Conservation (phyloP, 2,888 invertebrate species). For the Eumacrocentrus americanus region DNA sequence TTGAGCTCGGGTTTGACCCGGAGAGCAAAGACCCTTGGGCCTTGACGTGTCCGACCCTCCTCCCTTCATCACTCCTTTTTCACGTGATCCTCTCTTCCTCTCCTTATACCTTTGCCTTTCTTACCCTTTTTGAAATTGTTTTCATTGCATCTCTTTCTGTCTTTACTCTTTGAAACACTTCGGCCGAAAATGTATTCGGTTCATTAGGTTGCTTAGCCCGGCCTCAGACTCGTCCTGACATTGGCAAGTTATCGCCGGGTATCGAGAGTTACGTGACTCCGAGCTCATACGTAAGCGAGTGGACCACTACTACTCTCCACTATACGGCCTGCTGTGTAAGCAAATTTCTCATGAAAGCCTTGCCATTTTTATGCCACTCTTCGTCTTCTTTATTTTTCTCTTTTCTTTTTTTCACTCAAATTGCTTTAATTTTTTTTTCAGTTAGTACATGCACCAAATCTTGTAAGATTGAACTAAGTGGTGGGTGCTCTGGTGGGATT, state of each 20-base stretch:
- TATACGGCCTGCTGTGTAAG: slow-evolving; percentile 22
- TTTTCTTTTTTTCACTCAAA: slow-evolving; percentile 17
- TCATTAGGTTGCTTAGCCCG: slow-evolving; percentile 12
- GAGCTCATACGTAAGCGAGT: slow-evolving; percentile 29
- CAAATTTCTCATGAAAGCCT: slow-evolving; percentile 32
- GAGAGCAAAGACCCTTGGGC: slow-evolving; percentile 59
- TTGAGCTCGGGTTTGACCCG: slow-evolving; percentile 41
- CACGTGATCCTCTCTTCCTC: slow-evolving; percentile 33
- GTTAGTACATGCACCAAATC: too few species aligned
- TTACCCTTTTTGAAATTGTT: slow-evolving; percentile 8
- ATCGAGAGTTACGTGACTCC: slow-evolving; percentile 32
- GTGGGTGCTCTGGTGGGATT: too few species aligned
- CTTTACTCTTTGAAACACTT: slow-evolving; percentile 3
- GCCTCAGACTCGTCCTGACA: slow-evolving; percentile 21
- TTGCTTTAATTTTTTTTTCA: too few species aligned
- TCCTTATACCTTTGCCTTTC: slow-evolving; percentile 17
- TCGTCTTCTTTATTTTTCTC: neutral
- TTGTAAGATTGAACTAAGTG: too few species aligned
- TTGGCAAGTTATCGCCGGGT: slow-evolving; percentile 33
- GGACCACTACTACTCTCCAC: slow-evolving; percentile 14
- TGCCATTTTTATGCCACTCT: slow-evolving; percentile 23
- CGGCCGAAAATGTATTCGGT: slow-evolving; percentile 39
- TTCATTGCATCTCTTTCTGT: slow-evolving; percentile 19
- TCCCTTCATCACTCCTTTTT: slow-evolving; percentile 34
- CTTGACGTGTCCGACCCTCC: slow-evolving; percentile 49